Conservation (phyloP, 2,888 invertebrate species). For the Acrocera orbiculus region DNA sequence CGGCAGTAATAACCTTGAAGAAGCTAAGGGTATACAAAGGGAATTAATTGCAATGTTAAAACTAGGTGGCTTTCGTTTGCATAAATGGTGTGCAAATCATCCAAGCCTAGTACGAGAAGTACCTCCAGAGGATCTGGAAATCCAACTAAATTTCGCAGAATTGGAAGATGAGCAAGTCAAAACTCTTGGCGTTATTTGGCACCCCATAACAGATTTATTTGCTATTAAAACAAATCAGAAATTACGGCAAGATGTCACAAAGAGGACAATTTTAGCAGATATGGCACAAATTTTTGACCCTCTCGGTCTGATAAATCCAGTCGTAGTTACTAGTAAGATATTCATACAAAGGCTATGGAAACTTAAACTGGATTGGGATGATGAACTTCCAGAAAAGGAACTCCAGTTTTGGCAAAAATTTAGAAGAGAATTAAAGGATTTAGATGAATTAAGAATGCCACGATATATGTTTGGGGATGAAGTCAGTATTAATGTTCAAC, state of each 20-base stretch:
- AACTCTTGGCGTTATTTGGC: neutral
- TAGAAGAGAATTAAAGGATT: too few relatives aligned
- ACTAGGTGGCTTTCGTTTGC: neutral
- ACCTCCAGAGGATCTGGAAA: neutral
- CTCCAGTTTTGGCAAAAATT: too few relatives aligned
- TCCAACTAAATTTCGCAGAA: neutral
- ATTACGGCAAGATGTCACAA: neutral
- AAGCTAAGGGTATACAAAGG: neutral
- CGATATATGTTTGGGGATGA: too few relatives aligned
- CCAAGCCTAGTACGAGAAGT: neutral
- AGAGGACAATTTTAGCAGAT: neutral
- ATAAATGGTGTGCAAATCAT: constrained; percentile 1
- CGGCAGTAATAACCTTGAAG: neutral
- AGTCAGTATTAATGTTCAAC: neutral
- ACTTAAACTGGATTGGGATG: constrained; percentile 6
- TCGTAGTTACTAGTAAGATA: constrained; percentile 3
- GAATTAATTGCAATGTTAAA: neutral
- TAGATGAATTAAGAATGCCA: too few relatives aligned
- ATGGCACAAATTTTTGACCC: constrained; percentile 4
- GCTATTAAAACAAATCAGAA: neutral
- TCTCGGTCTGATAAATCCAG: constrained; percentile 5
- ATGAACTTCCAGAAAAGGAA: neutral
- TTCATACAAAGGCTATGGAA: constrained; percentile 7
- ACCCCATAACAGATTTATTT: neutral
- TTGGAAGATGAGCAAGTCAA: neutral